Percentiles rank a stretch among this genome's conserved stretches.
phyloP scores from a whole-genome alignment of 1,140 invertebrate genomes.

The Magallana angulata region DNA sequence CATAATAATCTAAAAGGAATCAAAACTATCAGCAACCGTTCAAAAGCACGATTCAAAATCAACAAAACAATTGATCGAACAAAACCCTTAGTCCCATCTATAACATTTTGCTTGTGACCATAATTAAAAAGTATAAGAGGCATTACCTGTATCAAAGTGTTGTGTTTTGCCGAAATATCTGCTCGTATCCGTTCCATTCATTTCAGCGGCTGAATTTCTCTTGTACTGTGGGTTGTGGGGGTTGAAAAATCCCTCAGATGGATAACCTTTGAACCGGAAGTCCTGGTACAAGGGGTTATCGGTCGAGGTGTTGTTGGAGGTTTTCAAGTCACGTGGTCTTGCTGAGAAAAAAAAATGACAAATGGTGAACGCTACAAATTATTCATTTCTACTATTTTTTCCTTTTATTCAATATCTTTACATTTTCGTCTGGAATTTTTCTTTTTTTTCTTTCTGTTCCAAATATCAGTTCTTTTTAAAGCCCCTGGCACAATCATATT shows the following conservation, averaged over 20 bases:
- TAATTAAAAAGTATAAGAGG: too few species aligned
- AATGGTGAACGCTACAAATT: not conserved
- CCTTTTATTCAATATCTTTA: too few species aligned
- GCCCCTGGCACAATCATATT: not conserved
- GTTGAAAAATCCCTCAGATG: slow-evolving; percentile 50
- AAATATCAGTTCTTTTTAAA: not conserved
- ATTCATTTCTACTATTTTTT: too few species aligned
- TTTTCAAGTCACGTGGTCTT: slow-evolving; percentile 38
- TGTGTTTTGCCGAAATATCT: slow-evolving; percentile 56
- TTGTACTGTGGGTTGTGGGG: slow-evolving; percentile 55
- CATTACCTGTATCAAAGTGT: slow-evolving; percentile 61
- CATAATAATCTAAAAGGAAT: not conserved
- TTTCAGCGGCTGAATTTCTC: slow-evolving; percentile 47
- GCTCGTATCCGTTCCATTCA: slow-evolving; percentile 48
- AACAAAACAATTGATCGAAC: too few species aligned
- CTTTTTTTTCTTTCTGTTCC: too few species aligned
- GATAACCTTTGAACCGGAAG: slow-evolving; percentile 58
- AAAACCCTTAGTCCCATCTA: too few species aligned
- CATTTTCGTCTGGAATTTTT: too few species aligned
- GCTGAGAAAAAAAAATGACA: slow-evolving; percentile 41
- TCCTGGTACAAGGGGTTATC: slow-evolving; percentile 43
- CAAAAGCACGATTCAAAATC: not conserved
- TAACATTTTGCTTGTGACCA: too few species aligned
- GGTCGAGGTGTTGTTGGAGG: not conserved
- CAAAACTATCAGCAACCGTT: not conserved